Conservation (phyloP, 1,140 invertebrate species). For the Anoplolepis gracilipes region DNA sequence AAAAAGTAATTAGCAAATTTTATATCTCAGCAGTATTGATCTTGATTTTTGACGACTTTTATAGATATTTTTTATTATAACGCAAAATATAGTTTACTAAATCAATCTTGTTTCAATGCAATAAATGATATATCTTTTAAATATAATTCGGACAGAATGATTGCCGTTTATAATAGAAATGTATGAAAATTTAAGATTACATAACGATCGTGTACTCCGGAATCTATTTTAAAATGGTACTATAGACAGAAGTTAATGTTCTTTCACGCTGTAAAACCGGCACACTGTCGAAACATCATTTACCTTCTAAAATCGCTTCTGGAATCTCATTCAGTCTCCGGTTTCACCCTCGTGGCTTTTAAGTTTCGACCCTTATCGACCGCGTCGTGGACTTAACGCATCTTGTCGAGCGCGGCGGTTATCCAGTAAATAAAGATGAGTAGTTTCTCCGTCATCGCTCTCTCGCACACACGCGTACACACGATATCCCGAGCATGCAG, state of each 20-base stretch:
- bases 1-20: conserved; percentile 12
- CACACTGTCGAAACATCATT: conserved; percentile 21
- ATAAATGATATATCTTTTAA: too few species aligned
- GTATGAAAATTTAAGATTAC: not conserved
- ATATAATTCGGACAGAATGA: too few species aligned
- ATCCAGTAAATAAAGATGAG: conserved; percentile 76
- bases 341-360: conserved; percentile 64
- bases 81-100: not conserved
- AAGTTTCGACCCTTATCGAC: conserved; percentile 74
- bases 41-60: not conserved
- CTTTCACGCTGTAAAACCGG: conserved; percentile 6
- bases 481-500: conserved; percentile 33
- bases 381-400: conserved; percentile 56
- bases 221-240: not conserved
- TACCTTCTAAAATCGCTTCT: conserved; percentile 41
- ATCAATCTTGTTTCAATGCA: too few species aligned
- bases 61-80: not conserved
- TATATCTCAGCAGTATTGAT: not conserved
- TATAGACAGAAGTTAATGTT: conserved; percentile 5
- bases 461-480: conserved; percentile 41
- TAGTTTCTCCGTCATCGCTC: conserved; percentile 68
- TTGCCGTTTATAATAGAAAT: not conserved
- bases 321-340: conserved; percentile 51
- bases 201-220: not conserved
- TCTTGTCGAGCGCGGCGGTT: conserved; percentile 55